phyloP scores from a whole-genome alignment of 2,888 invertebrate genomes.

The Dendrolimus pini region DNA sequence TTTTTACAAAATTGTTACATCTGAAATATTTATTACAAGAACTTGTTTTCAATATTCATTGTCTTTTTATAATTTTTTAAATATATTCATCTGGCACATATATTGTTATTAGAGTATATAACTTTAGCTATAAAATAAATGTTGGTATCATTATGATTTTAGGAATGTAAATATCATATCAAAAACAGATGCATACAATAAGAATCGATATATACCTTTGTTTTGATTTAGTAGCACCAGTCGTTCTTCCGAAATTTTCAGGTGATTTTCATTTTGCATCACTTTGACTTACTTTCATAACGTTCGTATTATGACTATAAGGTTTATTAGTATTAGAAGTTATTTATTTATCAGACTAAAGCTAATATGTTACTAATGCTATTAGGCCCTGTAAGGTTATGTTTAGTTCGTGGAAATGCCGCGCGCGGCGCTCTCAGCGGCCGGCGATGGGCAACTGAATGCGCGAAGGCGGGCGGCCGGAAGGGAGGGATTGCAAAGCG shows the following conservation, averaged over 20 bases:
- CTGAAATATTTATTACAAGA: too few species aligned
- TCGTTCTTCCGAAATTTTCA: constrained; percentile 6
- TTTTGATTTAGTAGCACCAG: constrained; percentile 44
- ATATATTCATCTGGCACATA: too few species aligned
- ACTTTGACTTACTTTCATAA: neutral
- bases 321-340: neutral
- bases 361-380: constrained; percentile 20
- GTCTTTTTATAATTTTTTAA: too few species aligned
- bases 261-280: constrained; percentile 4
- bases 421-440: constrained; percentile 57
- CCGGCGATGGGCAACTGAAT: constrained; percentile 58
- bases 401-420: constrained; percentile 40
- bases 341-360: constrained; percentile 6
- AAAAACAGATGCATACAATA: constrained; percentile 39
- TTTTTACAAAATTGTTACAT: too few species aligned
- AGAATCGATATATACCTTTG: constrained; percentile 62
- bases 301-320: neutral
- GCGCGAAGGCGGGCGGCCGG: constrained; percentile 49
- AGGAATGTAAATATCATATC: too few species aligned
- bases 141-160: too few species aligned
- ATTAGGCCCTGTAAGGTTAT: constrained; percentile 55
- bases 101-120: too few species aligned
- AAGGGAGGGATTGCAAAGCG: neutral
- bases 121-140: too few species aligned
- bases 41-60: too few species aligned